These are phyloP conservation scores for Chironomus riparius DNA, from an alignment of 2,888 invertebrate species.

Conservation along the genomic window DNA sequence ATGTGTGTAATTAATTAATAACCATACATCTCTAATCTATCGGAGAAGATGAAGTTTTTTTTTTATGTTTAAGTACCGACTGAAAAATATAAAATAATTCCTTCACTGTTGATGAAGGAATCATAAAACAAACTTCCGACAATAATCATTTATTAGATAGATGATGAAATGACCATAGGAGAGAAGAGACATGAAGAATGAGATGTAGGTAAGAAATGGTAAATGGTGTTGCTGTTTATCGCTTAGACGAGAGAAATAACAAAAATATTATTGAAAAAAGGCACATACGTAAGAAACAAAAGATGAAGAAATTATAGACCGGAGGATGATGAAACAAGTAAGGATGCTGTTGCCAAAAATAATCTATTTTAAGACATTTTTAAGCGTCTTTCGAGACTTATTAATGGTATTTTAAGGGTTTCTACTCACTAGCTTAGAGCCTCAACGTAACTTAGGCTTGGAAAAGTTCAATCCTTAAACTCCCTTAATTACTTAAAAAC, in stretches of 20 bases:
- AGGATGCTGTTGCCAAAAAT: too few species aligned
- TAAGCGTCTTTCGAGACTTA: too few species aligned
- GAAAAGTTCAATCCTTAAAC: too few species aligned
- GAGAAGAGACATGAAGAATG: not conserved
- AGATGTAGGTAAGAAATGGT: conserved; percentile 18
- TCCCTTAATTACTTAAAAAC: too few species aligned
- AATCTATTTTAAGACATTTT: too few species aligned
- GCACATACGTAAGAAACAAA: conserved; percentile 4
- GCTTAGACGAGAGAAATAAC: conserved; percentile 9
- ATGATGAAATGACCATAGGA: conserved; percentile 9
- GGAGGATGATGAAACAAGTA: not conserved
- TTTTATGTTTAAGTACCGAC: not conserved
- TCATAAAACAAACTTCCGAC: conserved; percentile 26
- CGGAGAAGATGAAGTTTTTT: not conserved
- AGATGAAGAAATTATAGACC: conserved; percentile 23
- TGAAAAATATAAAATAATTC: not conserved
- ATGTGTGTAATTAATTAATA: conserved; percentile 26
- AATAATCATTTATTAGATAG: conserved; percentile 23
- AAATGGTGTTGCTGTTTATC: conserved; percentile 26
- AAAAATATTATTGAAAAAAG: not conserved
- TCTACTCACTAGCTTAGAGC: too few species aligned
- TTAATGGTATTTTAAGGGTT: too few species aligned
- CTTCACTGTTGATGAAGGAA: conserved; percentile 13
- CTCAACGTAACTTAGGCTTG: too few species aligned
- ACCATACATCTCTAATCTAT: not conserved